phyloP scores from a whole-genome alignment of 2,113 vertebrate genomes.

The Chiloscyllium plagiosum region DNA sequence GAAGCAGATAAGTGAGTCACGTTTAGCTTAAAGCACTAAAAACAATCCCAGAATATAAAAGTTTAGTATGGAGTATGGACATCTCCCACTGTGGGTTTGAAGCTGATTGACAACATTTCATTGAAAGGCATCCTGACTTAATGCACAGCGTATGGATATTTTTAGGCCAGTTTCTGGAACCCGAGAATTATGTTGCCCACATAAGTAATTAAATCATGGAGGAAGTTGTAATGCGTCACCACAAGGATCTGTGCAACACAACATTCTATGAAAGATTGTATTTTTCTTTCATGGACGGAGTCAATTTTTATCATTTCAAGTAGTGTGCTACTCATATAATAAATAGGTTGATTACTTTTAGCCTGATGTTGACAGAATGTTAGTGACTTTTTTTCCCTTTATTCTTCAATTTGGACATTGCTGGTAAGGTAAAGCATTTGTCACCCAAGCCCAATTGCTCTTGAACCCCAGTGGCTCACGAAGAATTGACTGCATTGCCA shows the following conservation, averaged over 20 bases:
- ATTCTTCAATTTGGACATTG: no score
- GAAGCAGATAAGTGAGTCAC: not conserved
- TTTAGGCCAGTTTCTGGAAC: not conserved
- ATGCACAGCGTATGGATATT: not conserved
- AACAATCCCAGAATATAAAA: no score
- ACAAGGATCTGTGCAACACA: not conserved
- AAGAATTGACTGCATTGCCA: no score
- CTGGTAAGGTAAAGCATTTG: no score
- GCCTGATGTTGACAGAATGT: not conserved
- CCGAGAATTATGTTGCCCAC: not conserved
- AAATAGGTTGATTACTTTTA: not conserved
- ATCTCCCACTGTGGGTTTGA: not conserved
- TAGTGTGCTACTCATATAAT: not conserved
- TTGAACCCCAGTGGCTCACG: no score
- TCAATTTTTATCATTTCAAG: not conserved
- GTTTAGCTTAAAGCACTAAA: not conserved
- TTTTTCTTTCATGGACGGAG: not conserved
- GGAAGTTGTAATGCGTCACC: not conserved
- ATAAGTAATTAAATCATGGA: not conserved
- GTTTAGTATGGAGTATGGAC: not conserved
- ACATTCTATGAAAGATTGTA: not conserved
- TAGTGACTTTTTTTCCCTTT: no score
- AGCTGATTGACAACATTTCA: not conserved
- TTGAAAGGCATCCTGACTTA: not conserved
- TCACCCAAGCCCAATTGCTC: no score